These are phyloP conservation scores for Aphelenchoides avenae DNA, from an alignment of 1,140 invertebrate species.

Conservation along the genomic window DNA sequence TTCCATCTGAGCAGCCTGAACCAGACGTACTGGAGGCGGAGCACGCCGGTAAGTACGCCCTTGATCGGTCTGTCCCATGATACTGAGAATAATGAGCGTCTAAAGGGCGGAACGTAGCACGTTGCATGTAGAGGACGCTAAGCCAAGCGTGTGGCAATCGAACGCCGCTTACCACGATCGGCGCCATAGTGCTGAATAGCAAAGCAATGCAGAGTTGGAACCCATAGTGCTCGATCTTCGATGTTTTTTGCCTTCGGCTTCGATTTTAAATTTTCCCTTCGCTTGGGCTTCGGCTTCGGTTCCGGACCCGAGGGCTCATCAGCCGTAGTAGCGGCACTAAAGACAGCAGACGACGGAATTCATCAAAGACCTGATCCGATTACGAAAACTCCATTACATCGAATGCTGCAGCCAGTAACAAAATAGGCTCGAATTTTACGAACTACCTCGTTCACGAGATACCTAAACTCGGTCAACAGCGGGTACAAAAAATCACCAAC, in stretches of 20 bases:
- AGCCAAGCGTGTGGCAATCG: neutral
- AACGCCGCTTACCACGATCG: conserved; percentile 34
- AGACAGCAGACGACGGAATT: no score
- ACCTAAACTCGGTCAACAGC: conserved; percentile 39
- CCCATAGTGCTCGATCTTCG: conserved; percentile 47
- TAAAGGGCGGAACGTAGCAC: no score
- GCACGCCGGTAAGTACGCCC: conserved; percentile 36
- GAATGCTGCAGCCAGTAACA: no score
- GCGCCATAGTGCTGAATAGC: conserved; percentile 37
- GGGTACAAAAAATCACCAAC: no score
- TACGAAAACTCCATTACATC: no score
- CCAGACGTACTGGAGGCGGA: conserved; percentile 40
- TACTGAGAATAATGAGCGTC: conserved; percentile 20
- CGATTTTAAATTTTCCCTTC: no score
- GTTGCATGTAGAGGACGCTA: no score
- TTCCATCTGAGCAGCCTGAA: no score
- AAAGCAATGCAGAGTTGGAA: conserved; percentile 41
- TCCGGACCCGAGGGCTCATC: conserved; percentile 50
- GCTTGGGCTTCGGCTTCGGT: no score
- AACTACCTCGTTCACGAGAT: conserved; percentile 40
- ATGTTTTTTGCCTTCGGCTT: no score
- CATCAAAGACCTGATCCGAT: no score
- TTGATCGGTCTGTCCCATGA: conserved; percentile 14
- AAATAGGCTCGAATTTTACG: conserved; percentile 41
- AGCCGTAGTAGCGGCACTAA: no score